Evolutionary conservation across 2,797 vertebrate genomes (phyloP), one percentile per base, ranked within the genome.

Genomic region (Cetoscarus ocellatus): DNA sequence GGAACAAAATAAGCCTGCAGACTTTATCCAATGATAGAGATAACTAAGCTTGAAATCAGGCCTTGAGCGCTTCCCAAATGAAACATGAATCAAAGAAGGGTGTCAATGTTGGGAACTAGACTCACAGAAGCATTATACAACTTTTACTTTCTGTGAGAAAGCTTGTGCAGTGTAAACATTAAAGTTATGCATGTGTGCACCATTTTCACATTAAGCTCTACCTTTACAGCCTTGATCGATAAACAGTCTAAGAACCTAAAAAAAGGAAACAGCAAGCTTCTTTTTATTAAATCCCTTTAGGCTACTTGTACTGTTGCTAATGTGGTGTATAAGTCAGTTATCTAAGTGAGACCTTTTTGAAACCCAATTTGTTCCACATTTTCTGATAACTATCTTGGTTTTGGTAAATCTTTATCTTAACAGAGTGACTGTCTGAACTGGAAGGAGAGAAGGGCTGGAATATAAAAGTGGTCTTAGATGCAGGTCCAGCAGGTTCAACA

Each of bases 91-190:
- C 71, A 52, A 63, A 77, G 61, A 73, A 45, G 52, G 36, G 79
- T 77, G 73, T 82, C 62, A 77, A 53, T 69, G 70, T 79, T 81
- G 75, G 27, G 70, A 83, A 88, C 83, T 76, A 84, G 65, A 83
- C 51, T 62, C 67, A 40, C n/a, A 49, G 51, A 68, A 77, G 72
- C 27, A 61, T 56, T 66, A 54, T 34, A 57, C 53, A 70, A 71
- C 62, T 70, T 35, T 45, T 45, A 17, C 8, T 54, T 49, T 68
- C 66, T 63, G n/a, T 60, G 69, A 61, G 66, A 71, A 69, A 45
- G 6, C 4, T 63, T 57, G 56, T 54, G 55, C 13, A 14, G 49
- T 42, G 50, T 47, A 43, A 64, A 61, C 12, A 44, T 6, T 12
- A 42, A 63, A 17, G 27, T 0, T 44, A 15, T 53, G 55, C 19